Evolutionary conservation across 1,140 invertebrate genomes (phyloP), one percentile per base, ranked within the genome.

Genomic region (Atta cephalotes): DNA sequence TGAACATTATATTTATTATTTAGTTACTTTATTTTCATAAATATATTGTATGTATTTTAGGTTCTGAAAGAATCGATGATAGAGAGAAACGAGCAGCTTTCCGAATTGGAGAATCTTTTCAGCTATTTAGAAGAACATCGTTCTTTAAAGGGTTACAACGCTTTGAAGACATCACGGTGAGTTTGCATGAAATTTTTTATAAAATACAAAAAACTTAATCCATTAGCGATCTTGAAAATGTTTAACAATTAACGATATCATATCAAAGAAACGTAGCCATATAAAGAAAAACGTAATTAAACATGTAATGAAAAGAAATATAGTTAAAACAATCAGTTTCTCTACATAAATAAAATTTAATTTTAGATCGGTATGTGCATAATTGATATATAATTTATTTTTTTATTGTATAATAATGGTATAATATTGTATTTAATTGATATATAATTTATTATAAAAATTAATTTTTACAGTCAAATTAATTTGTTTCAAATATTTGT

Each of bases 81-180:
- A n/a, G 90, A 93, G 72, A 91, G 97, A 28, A 95, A 96, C 90
- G 93, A 94, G 18, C 97, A 97, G 90, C 91, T 98, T 49, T 91
- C 95, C 9, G 96, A 97, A 80, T 94, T 97, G 39, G 96, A 96
- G 89, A 93, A 93, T 18, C 94, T 97, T 25, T 97, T 97, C 89
- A 94, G 95, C 82, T 94, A 97, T 94, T 93, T 98, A 72, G 96
- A 97, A 78, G 94, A 96, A 71, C 92, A 96, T 89, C 94, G 96
- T 31, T 95, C 89, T 68, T 93, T 97, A 6, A 94, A 95, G 6
- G 93, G 94, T 6, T 96, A 96, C 70, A 92, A 95, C 91, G 88
- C 92, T 91, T 81, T 94, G 92, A 91, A 93, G 91, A 60, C 93
- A 92, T 85, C 80, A 93, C 82, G 96, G 94, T 94, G 88, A 93